Evolutionary conservation across 2,113 vertebrate species (phyloP).

Genomic region (Corythornis madagascariensis): DNA sequence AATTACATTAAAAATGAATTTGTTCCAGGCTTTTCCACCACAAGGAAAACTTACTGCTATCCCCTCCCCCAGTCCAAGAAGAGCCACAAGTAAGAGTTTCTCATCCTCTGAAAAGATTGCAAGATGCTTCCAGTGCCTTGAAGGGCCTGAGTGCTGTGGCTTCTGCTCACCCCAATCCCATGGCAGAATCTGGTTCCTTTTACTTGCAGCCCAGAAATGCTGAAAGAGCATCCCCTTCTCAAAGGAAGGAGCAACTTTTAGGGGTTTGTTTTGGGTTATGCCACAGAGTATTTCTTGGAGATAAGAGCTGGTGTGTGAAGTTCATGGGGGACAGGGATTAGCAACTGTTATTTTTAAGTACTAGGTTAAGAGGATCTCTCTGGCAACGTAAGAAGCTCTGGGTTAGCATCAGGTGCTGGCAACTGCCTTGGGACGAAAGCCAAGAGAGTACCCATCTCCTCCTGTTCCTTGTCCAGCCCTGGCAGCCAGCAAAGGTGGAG

Average conservation of each 20-base stretch:
- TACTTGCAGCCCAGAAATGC: neutral
- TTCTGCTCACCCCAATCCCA: neutral
- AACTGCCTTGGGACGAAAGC: neutral
- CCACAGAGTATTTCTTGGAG: neutral
- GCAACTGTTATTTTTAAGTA: constrained; percentile 58
- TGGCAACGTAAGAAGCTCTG: neutral
- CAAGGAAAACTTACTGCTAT: neutral
- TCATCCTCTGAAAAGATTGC: neutral
- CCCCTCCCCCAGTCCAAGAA: neutral
- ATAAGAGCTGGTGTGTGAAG: neutral
- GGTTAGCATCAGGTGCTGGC: neutral
- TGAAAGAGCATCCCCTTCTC: neutral
- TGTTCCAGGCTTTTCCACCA: constrained; percentile 17
- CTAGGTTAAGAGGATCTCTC: constrained; percentile 56
- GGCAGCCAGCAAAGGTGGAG: neutral
- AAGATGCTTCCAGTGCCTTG: neutral
- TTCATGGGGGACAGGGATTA: neutral
- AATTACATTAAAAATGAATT: neutral
- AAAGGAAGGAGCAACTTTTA: neutral
- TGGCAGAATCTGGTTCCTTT: neutral
- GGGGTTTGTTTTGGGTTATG: neutral
- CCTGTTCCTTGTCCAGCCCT: neutral
- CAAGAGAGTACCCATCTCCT: neutral
- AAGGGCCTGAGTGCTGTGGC: neutral
- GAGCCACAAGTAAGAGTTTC: neutral